phyloP scores from a whole-genome alignment of 2,113 vertebrate species.

The Pygathrix nemaeus region DNA sequence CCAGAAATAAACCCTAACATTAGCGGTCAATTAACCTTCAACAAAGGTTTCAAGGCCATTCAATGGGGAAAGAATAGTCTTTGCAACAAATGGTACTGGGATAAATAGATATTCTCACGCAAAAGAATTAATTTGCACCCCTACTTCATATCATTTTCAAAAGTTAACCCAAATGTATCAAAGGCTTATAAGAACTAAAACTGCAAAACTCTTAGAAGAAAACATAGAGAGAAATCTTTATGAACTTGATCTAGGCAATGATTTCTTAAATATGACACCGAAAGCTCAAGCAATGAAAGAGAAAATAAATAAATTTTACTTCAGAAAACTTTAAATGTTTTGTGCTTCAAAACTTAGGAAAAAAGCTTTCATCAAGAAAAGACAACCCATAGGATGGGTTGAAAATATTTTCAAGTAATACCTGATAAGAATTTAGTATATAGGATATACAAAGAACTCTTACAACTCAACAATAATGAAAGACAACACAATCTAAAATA shows the following conservation, averaged over 20 bases:
- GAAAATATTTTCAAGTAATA: slow-evolving; percentile 16
- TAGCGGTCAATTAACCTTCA: neutral
- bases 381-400: neutral
- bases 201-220: neutral
- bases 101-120: neutral
- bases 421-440: neutral
- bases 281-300: neutral
- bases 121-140: neutral
- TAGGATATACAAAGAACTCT: neutral
- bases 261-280: neutral
- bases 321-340: neutral
- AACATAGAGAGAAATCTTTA: neutral
- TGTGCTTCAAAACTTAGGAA: neutral
- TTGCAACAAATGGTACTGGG: neutral
- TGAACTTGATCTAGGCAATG: neutral
- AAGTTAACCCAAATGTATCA: neutral
- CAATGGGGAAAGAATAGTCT: neutral
- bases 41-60: neutral
- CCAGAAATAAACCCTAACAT: neutral
- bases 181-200: neutral
- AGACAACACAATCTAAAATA: neutral
- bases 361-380: neutral
- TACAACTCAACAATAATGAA: neutral
- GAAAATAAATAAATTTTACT: neutral
- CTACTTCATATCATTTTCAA: neutral